Evolutionary conservation across 2,797 vertebrate species (phyloP).

Genomic region (Anisognathus igniventris): DNA sequence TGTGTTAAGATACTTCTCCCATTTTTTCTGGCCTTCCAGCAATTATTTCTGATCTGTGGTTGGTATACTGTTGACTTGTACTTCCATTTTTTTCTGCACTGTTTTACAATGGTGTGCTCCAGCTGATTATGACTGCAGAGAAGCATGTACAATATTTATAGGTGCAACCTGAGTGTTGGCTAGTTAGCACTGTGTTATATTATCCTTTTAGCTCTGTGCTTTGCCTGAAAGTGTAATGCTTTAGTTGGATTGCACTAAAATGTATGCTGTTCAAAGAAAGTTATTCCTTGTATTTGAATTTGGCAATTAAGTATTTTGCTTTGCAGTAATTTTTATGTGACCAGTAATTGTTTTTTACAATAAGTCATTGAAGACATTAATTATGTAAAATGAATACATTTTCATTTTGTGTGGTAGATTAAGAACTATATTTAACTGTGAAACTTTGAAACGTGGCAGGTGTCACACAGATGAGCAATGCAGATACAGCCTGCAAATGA

Average conservation of each 20-base stretch:
- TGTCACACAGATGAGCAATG: background rate
- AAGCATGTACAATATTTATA: background rate
- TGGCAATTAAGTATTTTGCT: background rate
- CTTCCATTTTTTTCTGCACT: background rate
- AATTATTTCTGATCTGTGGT: background rate
- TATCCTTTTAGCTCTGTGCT: background rate
- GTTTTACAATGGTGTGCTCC: background rate
- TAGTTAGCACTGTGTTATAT: background rate
- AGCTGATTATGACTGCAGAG: background rate
- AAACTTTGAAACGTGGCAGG: constrained; percentile 7
- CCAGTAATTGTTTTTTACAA: background rate
- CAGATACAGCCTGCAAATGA: background rate
- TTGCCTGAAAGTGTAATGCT: background rate
- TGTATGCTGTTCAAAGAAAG: background rate
- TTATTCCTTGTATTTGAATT: background rate
- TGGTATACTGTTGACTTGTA: background rate
- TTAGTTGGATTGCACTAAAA: background rate
- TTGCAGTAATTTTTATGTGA: background rate
- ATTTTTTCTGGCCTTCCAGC: background rate
- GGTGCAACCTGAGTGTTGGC: background rate
- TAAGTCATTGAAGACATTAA: background rate
- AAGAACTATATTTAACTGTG: constrained; percentile 55
- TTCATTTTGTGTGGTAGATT: background rate
- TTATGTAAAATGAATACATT: background rate
- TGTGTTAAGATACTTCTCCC: background rate